Evolutionary conservation across 2,888 invertebrate genomes (phyloP), one percentile per base, ranked within the genome.

Genomic region (Cheiracanthium punctorium): DNA sequence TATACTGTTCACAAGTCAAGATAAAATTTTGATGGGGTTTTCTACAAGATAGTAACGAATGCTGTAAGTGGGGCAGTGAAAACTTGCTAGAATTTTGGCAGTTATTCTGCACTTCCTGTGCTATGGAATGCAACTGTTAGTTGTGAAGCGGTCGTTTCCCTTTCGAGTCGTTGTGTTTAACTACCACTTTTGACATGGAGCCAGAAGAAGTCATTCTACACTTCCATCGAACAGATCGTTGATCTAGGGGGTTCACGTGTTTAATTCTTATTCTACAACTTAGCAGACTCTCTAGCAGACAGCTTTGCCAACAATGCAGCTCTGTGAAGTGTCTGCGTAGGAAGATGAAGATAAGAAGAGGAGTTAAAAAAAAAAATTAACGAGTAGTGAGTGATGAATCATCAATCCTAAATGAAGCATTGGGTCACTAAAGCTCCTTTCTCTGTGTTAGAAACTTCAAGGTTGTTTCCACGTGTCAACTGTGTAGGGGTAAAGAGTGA

Each of bases 351-450:
- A 10, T 28, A 64, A 12, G 43, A 17, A 28, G 10, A 48, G 29
- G 43, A 43, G 10, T 10, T 4, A 69, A 37, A 69, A 37, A 20
- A 20, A 20, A 24, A 69, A 69, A 41, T 69, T 77, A 77, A 77
- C 52, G 77, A 70, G 32, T 32, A 32, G 32, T 58, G 69, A 70
- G 70, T 20, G 77, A 48, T 70, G 77, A 77, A 12, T 58, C 70
- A 70, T 37, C 17, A n/a, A 10, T 41, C 52, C 17, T 24, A 77
- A 70, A 48, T 48, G 32, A 52, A 79, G 77, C 70, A 79, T 69
- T 79, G 52, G 77, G 77, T 79, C 69, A 77, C 69, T 77, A 67
- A 29, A 58, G 24, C 24, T 65, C 28, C 29, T 37, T 67, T 75
- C 28, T 58, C 20, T 74, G 10, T 32, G 52, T 32, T 58, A 12